A percentile compares a stretch with the other conserved stretches of the same genome.
These are phyloP conservation scores for Lasioglossum morio DNA, from an alignment of 2,888 invertebrate species.

Conservation along the genomic window DNA sequence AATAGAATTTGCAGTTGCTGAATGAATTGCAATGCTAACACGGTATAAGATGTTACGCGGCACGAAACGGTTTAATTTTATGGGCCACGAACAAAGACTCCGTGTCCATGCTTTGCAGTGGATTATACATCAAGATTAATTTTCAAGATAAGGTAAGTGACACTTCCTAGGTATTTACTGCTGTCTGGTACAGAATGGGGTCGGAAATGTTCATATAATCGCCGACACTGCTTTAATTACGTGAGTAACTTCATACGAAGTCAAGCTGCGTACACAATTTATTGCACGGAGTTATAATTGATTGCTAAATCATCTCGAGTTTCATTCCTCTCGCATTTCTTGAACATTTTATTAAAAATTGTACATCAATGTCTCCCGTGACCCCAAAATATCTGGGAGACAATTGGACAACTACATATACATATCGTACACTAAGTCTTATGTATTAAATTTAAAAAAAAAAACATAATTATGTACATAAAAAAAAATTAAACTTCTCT, in stretches of 20 bases:
- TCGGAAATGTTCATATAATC: conserved; percentile 1
- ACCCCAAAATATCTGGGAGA: no score
- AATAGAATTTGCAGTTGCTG: neutral
- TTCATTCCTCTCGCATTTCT: neutral
- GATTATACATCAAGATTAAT: conserved; percentile 15
- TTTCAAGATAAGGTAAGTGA: conserved; percentile 10
- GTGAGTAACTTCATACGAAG: neutral
- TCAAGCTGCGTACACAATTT: neutral
- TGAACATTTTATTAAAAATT: neutral
- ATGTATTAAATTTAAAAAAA: neutral
- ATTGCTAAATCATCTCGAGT: neutral
- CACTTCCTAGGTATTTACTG: neutral
- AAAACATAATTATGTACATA: neutral
- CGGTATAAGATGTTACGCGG: neutral
- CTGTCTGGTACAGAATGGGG: neutral
- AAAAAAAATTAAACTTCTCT: neutral
- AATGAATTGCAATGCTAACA: neutral
- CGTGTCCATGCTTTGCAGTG: neutral
- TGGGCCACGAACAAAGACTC: neutral
- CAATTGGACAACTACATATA: no score
- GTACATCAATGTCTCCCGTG: neutral
- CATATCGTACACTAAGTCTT: no score
- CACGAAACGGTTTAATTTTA: conserved; percentile 7
- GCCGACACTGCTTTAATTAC: neutral
- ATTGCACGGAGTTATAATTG: neutral